These are phyloP conservation scores for Siniperca undulata DNA, from an alignment of 2,797 vertebrate genomes.

Conservation along the genomic window DNA sequence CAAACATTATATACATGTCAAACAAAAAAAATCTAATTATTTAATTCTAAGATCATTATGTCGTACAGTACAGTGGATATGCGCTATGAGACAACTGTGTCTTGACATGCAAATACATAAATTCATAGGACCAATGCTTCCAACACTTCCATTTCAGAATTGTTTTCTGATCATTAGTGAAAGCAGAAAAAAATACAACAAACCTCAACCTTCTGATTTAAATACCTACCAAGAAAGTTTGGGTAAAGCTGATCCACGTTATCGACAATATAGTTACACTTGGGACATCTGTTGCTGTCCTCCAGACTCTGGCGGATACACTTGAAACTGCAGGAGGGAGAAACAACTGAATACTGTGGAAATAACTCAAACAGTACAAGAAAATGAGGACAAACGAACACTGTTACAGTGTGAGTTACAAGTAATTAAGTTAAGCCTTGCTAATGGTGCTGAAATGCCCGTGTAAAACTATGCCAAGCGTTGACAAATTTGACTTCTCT, in stretches of 20 bases:
- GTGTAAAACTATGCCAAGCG: neutral
- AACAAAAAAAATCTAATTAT: neutral
- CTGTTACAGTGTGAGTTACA: neutral
- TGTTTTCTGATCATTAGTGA: neutral
- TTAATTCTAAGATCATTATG: neutral
- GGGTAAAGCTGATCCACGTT: conserved; percentile 99
- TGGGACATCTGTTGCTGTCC: conserved; percentile 98
- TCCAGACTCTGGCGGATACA: conserved; percentile 99
- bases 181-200: neutral
- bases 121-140: neutral
- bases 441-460: neutral
- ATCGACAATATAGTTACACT: conserved; percentile 99
- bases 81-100: neutral
- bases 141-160: neutral
- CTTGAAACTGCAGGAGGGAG: conserved; percentile 88
- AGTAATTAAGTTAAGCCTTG: neutral
- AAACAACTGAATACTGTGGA: conserved; percentile 4
- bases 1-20: neutral
- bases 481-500: neutral
- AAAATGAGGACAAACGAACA: neutral
- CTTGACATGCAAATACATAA: neutral
- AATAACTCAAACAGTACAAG: neutral
- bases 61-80: neutral
- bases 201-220: neutral
- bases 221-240: conserved; percentile 95